phyloP scores from a whole-genome alignment of 2,888 invertebrate species.

The Sceliomorpha sp. region DNA sequence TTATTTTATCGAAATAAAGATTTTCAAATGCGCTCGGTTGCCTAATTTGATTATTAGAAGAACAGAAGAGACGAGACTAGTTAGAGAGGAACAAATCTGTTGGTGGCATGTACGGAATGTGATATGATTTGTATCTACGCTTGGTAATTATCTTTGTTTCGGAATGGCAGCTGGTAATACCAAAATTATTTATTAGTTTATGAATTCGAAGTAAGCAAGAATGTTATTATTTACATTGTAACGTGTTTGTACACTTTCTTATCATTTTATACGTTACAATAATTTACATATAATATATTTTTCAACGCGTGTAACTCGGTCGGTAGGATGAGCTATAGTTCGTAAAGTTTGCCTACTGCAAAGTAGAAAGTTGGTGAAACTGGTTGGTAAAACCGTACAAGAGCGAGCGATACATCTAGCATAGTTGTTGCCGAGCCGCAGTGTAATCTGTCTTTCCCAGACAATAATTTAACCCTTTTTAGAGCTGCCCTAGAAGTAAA shows the following conservation, averaged over 20 bases:
- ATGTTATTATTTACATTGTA: conserved; percentile 3
- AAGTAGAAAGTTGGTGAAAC: conserved; percentile 41
- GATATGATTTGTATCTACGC: too few species aligned
- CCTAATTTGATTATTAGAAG: too few species aligned
- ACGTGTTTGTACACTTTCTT: too few species aligned
- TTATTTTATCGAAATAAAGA: too few species aligned
- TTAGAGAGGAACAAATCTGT: too few species aligned
- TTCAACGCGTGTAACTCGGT: conserved; percentile 31
- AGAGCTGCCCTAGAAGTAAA: conserved; percentile 2
- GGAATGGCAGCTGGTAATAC: too few species aligned
- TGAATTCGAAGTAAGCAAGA: not conserved
- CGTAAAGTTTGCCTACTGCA: conserved; percentile 36
- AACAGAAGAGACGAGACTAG: too few species aligned
- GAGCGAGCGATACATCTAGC: conserved; percentile 31
- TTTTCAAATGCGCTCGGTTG: too few species aligned
- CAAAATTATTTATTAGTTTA: too few species aligned
- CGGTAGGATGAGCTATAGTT: conserved; percentile 26
- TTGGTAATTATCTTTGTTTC: too few species aligned
- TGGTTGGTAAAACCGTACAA: conserved; percentile 48
- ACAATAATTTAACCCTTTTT: conserved; percentile 40
- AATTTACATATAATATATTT: conserved; percentile 19
- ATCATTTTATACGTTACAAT: not conserved
- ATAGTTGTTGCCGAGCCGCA: conserved; percentile 32
- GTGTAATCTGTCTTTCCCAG: conserved; percentile 43
- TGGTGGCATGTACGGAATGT: too few species aligned